These are phyloP conservation scores for Otus sunia DNA, from an alignment of 2,113 vertebrate genomes.

Conservation along the genomic window DNA sequence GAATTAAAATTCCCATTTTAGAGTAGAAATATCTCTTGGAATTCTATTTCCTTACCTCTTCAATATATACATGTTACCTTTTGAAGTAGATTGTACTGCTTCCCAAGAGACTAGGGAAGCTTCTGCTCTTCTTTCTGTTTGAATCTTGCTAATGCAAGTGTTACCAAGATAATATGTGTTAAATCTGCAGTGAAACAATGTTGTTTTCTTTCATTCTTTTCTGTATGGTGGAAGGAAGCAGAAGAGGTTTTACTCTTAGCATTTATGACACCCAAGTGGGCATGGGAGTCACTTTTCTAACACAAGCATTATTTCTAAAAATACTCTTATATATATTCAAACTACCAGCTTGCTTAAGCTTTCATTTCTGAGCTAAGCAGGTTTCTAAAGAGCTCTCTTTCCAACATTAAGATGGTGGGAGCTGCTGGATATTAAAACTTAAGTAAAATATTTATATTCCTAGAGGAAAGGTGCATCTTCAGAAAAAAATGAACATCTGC, in stretches of 20 bases:
- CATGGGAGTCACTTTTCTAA: not conserved
- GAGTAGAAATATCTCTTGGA: not conserved
- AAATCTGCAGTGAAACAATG: conserved; percentile 5
- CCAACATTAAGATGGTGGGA: not conserved
- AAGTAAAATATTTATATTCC: not conserved
- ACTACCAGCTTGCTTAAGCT: conserved; percentile 12
- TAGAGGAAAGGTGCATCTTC: not conserved
- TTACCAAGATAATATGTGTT: not conserved
- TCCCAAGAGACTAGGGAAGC: not conserved
- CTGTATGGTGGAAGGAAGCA: not conserved
- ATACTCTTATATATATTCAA: not conserved
- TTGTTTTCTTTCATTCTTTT: conserved; percentile 2
- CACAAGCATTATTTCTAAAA: conserved; percentile 1
- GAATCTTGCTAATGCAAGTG: not conserved
- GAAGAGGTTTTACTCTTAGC: not conserved
- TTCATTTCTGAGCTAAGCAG: not conserved
- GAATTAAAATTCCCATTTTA: not conserved
- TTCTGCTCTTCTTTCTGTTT: not conserved
- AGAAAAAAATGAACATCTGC: not conserved
- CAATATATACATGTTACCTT: not conserved
- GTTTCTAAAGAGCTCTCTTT: not conserved
- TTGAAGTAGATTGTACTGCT: not conserved
- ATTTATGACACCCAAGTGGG: not conserved
- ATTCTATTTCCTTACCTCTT: not conserved
- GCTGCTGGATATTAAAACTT: not conserved